Evolutionary conservation across 2,888 invertebrate genomes (phyloP).

Genomic region (Girardia tigrina): DNA sequence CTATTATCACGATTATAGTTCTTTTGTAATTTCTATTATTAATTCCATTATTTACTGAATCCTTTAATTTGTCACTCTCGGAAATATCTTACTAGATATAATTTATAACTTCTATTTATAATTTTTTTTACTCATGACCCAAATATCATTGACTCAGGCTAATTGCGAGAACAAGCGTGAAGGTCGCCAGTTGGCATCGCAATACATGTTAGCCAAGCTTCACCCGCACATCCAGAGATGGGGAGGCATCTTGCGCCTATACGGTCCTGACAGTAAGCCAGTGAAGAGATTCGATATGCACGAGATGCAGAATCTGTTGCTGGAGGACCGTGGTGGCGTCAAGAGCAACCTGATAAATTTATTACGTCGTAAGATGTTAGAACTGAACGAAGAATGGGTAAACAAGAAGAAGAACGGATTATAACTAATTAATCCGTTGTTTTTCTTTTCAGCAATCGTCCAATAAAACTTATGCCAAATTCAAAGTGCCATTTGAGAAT

Average conservation of each 20-base stretch:
- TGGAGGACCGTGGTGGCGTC: slow-evolving; percentile 26
- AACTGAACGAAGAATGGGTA: slow-evolving; percentile 34
- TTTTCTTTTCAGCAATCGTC: background rate
- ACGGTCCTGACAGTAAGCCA: slow-evolving; percentile 69
- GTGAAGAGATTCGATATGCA: slow-evolving; percentile 15
- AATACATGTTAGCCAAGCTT: slow-evolving; percentile 68
- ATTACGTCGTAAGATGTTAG: slow-evolving; percentile 29
- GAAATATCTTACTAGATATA: too few species aligned
- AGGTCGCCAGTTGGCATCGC: slow-evolving; percentile 87
- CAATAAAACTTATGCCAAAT: background rate
- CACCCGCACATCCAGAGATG: slow-evolving; percentile 86
- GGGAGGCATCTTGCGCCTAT: slow-evolving; percentile 80
- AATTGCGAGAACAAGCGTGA: slow-evolving; percentile 86
- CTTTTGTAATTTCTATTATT: too few species aligned
- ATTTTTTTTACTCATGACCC: too few species aligned
- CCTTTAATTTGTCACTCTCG: too few species aligned
- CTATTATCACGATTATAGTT: too few species aligned
- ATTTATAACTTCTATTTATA: too few species aligned
- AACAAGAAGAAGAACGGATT: too few species aligned
- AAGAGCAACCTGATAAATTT: slow-evolving; percentile 27
- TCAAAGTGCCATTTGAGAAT: slow-evolving; percentile 19
- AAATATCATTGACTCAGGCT: too few species aligned
- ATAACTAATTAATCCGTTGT: too few species aligned
- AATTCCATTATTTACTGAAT: too few species aligned
- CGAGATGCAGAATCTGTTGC: slow-evolving; percentile 27